Base-by-base conservation (phyloP, 1,140 invertebrate species). In the Brachionus koreanus region DNA sequence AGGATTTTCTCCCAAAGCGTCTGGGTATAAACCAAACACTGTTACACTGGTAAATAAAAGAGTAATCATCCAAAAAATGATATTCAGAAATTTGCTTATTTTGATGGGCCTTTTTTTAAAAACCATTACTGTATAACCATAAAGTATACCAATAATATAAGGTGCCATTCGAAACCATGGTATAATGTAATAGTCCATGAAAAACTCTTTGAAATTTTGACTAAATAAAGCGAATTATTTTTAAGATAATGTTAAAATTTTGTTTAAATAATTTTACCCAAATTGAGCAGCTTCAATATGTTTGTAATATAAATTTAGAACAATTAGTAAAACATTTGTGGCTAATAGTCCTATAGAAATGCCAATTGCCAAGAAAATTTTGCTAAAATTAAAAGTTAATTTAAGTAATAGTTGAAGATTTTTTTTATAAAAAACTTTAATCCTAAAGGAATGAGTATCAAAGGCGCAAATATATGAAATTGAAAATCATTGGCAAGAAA, bases 161-260 rank as follows among this genome's bases (percentile, higher is more conserved):
- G 90, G 88, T 6, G 86, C 88, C 35, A 90, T 88, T 67, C 90
- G 85, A 83, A 87, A 89, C 86, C 91, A 91, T 4, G 90, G 91
- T 42, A 88, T 88, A 1, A 96, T 95, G 84, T 95, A 97, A 84
- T 97, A 94, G 84, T 95, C 93, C 7, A 85, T 83, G 85, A 85
- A 85, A 16, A 69, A 84, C 0, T 86, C 84, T 16, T 83, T 84
- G 52, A 83, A 84, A 83, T 63, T 43, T 37, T 57, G 46, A 35
- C 72, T 75, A 29, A 29, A 29, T 29, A 46, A 52, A 75, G 43
- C 9, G 0, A 25, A 16, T 46, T 75, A 75, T 65, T n/a, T 65
- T 65, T 29, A 25, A 19, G 16, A n/a, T 52, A 52, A 19, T 4
- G 10, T 63, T 4, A 25, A 25, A 12, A 29, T 23, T 63, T 4